Evolutionary conservation across 2,113 vertebrate species (phyloP).

Genomic region (Callithrix jacchus): DNA sequence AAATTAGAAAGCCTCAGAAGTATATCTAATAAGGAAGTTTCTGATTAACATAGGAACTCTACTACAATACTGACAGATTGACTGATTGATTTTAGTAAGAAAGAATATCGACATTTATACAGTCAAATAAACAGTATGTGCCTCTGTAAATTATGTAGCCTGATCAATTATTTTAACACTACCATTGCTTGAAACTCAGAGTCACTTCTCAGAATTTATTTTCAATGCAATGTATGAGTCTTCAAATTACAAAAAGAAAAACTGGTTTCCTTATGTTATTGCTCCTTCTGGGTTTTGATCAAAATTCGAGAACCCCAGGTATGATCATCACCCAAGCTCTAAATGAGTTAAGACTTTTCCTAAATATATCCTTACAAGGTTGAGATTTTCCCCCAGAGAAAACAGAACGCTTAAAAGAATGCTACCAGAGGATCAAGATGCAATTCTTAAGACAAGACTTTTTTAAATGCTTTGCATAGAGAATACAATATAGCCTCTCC

Average conservation of each 20-base stretch:
- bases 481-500: background rate
- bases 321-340: background rate
- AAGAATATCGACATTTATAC: slow-evolving; percentile 39
- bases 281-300: background rate
- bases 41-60: background rate
- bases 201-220: slow-evolving; percentile 10
- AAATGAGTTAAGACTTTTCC: background rate
- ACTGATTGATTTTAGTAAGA: slow-evolving; percentile 35
- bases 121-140: slow-evolving; percentile 5
- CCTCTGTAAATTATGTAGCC: background rate
- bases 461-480: background rate
- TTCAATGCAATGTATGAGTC: background rate
- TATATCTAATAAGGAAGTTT: background rate
- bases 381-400: background rate
- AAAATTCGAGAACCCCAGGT: background rate
- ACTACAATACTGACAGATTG: background rate
- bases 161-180: slow-evolving; percentile 37
- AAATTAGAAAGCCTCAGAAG: slow-evolving; percentile 9
- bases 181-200: slow-evolving; percentile 41
- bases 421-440: background rate
- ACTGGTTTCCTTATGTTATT: background rate
- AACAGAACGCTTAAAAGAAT: background rate
- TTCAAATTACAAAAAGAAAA: slow-evolving; percentile 21
- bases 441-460: background rate
- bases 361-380: background rate